These are phyloP conservation scores for Odontomachus brunneus DNA, from an alignment of 1,140 invertebrate species.

Conservation along the genomic window DNA sequence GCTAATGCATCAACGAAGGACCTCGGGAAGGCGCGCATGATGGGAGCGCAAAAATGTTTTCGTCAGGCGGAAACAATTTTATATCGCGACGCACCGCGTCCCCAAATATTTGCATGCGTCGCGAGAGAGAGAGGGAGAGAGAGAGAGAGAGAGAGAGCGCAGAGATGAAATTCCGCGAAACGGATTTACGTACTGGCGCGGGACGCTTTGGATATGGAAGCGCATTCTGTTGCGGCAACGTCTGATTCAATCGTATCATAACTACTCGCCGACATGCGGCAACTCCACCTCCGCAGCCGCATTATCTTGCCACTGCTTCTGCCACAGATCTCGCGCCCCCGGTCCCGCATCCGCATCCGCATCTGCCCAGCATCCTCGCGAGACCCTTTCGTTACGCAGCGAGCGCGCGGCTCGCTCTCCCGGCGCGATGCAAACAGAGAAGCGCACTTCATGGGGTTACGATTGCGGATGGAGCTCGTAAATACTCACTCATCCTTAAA, in stretches of 20 bases:
- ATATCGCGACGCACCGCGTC: not conserved
- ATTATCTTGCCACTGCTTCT: conserved; percentile 15
- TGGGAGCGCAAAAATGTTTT: conserved; percentile 17
- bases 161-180: conserved; percentile 52
- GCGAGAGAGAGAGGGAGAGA: too few species aligned
- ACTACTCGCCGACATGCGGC: conserved; percentile 25
- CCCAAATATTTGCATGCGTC: conserved; percentile 49
- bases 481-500: conserved; percentile 55
- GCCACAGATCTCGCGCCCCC: not conserved
- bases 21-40: not conserved
- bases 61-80: not conserved
- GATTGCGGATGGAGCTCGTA: conserved; percentile 27
- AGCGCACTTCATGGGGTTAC: conserved; percentile 49
- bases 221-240: conserved; percentile 6
- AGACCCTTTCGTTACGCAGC: conserved; percentile 37
- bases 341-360: not conserved
- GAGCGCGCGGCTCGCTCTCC: not conserved
- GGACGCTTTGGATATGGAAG: conserved; percentile 17
- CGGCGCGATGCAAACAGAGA: conserved; percentile 23
- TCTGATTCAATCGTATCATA: conserved; percentile 62
- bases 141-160: too few species aligned
- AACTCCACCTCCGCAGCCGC: conserved; percentile 11
- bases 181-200: conserved; percentile 37
- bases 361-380: not conserved
- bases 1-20: conserved; percentile 27